Percentiles rank a stretch among this genome's conserved stretches.
Conservation (phyloP, 2,888 invertebrate genomes). For the Drosophila differens region DNA sequence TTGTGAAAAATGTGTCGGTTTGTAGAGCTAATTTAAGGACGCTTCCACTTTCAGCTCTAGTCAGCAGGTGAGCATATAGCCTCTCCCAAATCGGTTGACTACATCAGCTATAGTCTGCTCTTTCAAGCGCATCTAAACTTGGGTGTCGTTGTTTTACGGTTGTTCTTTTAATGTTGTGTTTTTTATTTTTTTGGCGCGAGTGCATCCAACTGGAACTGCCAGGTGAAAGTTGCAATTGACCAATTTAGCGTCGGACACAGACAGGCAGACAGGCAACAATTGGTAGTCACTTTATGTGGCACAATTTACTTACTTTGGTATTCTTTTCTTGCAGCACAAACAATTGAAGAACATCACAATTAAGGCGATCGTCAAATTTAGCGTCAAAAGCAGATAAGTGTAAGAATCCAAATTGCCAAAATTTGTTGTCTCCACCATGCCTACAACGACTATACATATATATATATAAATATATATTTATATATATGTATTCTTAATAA, state of each 20-base stretch:
- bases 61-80: neutral
- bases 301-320: slow-evolving; percentile 89
- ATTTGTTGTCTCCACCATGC: slow-evolving; percentile 67
- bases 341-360: slow-evolving; percentile 88
- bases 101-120: neutral
- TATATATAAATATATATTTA: slow-evolving; percentile 23
- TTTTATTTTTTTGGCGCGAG: slow-evolving; percentile 45
- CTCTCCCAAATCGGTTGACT: neutral
- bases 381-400: slow-evolving; percentile 81
- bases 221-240: slow-evolving; percentile 61
- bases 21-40: neutral
- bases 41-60: neutral
- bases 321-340: slow-evolving; percentile 91
- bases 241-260: slow-evolving; percentile 1
- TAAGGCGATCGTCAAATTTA: slow-evolving; percentile 84
- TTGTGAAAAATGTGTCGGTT: neutral
- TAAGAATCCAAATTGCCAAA: slow-evolving; percentile 66
- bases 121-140: neutral
- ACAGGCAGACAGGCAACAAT: neutral
- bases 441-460: slow-evolving; percentile 26
- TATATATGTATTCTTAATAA: slow-evolving; percentile 46
- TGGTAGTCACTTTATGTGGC: neutral
- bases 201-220: slow-evolving; percentile 70
- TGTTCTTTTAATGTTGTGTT: neutral
- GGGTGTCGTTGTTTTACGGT: neutral